phyloP scores from a whole-genome alignment of 2,888 invertebrate species.

The Leucophenga maculata region DNA sequence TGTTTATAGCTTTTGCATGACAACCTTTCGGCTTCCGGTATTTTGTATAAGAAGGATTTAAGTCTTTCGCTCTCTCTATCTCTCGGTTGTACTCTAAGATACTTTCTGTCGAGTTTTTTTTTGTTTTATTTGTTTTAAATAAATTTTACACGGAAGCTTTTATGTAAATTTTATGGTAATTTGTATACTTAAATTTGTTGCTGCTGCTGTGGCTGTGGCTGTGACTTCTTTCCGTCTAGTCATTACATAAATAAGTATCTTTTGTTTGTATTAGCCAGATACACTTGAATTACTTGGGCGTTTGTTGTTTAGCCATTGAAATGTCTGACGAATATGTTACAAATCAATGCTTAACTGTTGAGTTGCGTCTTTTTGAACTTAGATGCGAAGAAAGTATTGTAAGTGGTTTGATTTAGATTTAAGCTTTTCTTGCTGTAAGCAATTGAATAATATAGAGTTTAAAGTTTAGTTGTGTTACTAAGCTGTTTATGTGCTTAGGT shows the following conservation, averaged over 20 bases:
- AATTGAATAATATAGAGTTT: too few species aligned
- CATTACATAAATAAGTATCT: slow-evolving; percentile 28
- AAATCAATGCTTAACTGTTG: slow-evolving; percentile 13
- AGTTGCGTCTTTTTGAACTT: background rate
- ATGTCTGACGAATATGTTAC: background rate
- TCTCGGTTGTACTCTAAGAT: background rate
- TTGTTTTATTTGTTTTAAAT: slow-evolving; percentile 59
- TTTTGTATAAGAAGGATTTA: slow-evolving; percentile 17
- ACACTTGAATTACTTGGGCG: slow-evolving; percentile 3
- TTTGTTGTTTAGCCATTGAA: slow-evolving; percentile 1
- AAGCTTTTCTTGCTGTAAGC: too few species aligned
- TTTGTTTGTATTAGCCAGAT: slow-evolving; percentile 19
- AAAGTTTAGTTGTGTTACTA: too few species aligned
- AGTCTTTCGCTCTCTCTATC: background rate
- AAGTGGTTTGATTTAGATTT: too few species aligned
- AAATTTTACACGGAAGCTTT: slow-evolving; percentile 59
- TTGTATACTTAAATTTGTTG: slow-evolving; percentile 32
- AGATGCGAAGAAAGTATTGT: too few species aligned
- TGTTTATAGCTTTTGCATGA: slow-evolving; percentile 55
- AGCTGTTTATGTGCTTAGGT: background rate
- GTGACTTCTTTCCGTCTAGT: slow-evolving; percentile 34
- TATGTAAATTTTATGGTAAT: slow-evolving; percentile 64
- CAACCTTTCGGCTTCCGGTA: slow-evolving; percentile 43
- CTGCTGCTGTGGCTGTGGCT: slow-evolving; percentile 3
- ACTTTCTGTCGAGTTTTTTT: slow-evolving; percentile 35